Conservation (phyloP, 2,888 invertebrate genomes). For the Pteria penguin region DNA sequence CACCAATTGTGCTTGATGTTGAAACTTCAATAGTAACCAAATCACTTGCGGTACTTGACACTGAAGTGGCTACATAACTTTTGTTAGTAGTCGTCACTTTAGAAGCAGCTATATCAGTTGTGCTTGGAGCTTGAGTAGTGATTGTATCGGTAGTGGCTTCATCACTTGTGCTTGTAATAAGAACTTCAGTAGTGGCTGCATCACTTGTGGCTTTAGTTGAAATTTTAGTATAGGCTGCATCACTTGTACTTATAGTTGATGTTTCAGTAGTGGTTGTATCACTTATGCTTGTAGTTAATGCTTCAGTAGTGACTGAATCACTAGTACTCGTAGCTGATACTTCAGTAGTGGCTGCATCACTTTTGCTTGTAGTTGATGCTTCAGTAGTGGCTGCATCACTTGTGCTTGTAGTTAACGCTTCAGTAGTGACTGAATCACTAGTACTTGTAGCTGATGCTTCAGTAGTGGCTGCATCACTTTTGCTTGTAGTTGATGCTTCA, state of each 20-base stretch:
- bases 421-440: slow-evolving; percentile 1
- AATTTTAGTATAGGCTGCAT: background rate
- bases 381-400: slow-evolving; percentile 4
- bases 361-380: background rate
- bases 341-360: slow-evolving; percentile 4
- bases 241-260: background rate
- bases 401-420: slow-evolving; percentile 1
- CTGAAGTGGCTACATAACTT: background rate
- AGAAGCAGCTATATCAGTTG: background rate
- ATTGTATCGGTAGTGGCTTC: too few species aligned
- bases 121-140: background rate
- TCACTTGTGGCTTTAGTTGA: slow-evolving; percentile 18
- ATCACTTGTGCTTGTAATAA: too few species aligned
- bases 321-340: slow-evolving; percentile 7
- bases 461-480: too few species aligned
- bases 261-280: too few species aligned
- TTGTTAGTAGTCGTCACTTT: background rate
- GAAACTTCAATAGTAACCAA: background rate
- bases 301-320: background rate
- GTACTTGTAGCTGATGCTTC: too few species aligned
- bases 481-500: too few species aligned
- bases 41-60: background rate
- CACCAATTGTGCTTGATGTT: slow-evolving; percentile 12
- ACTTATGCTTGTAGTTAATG: too few species aligned
- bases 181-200: slow-evolving; percentile 17